A percentile compares a stretch with the other conserved stretches of the same genome.
phyloP scores from a whole-genome alignment of 1,140 invertebrate species.

The Drosophila subobscura region DNA sequence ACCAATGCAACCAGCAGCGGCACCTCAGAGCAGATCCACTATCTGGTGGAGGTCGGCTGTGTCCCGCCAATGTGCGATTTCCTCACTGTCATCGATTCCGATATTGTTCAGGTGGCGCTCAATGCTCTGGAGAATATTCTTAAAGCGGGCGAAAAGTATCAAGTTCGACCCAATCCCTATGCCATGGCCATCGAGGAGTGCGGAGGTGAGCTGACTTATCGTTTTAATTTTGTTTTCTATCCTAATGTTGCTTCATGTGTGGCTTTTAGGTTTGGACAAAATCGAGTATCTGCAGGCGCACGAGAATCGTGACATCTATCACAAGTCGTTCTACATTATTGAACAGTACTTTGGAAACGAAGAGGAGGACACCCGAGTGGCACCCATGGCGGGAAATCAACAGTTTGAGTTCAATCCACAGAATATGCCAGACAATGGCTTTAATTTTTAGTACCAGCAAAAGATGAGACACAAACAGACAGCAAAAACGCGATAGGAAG shows the following conservation, averaged over 20 bases:
- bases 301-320: constrained; percentile 97
- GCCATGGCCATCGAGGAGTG: constrained; percentile 97
- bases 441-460: constrained; percentile 88
- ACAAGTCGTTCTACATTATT: constrained; percentile 98
- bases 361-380: constrained; percentile 93
- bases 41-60: constrained; percentile 87
- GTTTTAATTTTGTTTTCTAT: constrained; percentile 1
- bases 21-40: constrained; percentile 95
- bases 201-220: constrained; percentile 88
- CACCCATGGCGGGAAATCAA: constrained; percentile 91
- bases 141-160: constrained; percentile 92
- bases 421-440: constrained; percentile 89
- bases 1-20: constrained; percentile 99
- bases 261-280: constrained; percentile 93
- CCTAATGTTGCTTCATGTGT: constrained; percentile 3
- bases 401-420: constrained; percentile 91
- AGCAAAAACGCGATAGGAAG: constrained; percentile 6
- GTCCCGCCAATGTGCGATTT: constrained; percentile 98
- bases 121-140: constrained; percentile 98
- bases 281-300: constrained; percentile 98
- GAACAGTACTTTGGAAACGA: constrained; percentile 97
- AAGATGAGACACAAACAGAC: constrained; percentile 6
- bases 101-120: constrained; percentile 98
- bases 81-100: constrained; percentile 95
- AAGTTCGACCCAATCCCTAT: constrained; percentile 93